Evolutionary conservation across 2,797 vertebrate species (phyloP).

Genomic region (Sciurus carolinensis): DNA sequence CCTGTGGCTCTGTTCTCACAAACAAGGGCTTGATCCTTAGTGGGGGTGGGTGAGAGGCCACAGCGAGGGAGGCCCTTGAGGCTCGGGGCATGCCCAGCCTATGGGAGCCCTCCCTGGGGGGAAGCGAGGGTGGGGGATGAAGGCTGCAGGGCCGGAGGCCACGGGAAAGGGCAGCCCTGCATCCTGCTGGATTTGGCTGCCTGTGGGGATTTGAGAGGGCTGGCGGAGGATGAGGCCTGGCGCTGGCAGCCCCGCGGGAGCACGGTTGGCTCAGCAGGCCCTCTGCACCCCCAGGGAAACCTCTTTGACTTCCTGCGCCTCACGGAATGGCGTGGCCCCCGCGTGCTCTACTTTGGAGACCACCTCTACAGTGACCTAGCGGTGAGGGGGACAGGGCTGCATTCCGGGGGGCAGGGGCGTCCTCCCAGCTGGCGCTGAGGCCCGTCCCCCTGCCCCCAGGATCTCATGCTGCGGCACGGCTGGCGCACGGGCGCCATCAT

Average conservation of each 20-base stretch:
- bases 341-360: slow-evolving; percentile 92
- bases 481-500: slow-evolving; percentile 92
- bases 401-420: rapidly evolving
- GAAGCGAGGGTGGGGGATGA: background rate
- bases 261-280: background rate
- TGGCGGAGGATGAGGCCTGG: background rate
- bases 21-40: background rate
- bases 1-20: slow-evolving; percentile 44
- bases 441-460: slow-evolving; percentile 81
- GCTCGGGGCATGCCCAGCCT: background rate
- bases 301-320: slow-evolving; percentile 92
- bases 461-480: slow-evolving; percentile 91
- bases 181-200: slow-evolving; percentile 22
- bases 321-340: slow-evolving; percentile 92
- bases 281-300: slow-evolving; percentile 87
- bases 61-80: background rate
- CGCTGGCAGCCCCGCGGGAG: background rate
- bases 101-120: background rate
- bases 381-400: slow-evolving; percentile 83
- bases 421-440: background rate
- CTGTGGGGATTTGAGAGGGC: background rate
- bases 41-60: background rate
- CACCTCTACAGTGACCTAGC: slow-evolving; percentile 93
- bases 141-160: background rate
- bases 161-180: slow-evolving; percentile 76